Conservation (phyloP, 1,140 invertebrate species). For the Leucophenga varia region DNA sequence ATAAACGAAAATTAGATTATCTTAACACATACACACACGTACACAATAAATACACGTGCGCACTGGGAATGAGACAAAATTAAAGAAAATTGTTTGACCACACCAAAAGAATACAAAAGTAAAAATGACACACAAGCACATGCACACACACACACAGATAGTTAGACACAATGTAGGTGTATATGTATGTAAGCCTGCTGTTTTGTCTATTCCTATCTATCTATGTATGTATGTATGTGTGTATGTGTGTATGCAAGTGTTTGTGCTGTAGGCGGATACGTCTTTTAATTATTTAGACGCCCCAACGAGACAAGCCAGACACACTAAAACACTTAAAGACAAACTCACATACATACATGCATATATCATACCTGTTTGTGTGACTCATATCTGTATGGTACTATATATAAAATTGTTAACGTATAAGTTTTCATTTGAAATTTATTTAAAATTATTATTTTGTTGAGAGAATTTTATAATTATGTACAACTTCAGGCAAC, state of each 20-base stretch:
- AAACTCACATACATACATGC: no score
- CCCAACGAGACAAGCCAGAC: not conserved
- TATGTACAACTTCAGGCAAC: no score
- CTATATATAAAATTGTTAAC: no score
- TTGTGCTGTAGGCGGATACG: not conserved
- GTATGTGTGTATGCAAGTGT: not conserved
- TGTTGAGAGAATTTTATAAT: no score
- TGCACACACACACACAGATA: no score
- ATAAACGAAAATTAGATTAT: slow-evolving; percentile 25
- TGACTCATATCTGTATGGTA: no score
- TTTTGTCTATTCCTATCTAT: not conserved
- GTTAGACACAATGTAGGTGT: not conserved
- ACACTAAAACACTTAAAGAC: no score
- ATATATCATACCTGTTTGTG: no score
- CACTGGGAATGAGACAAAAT: no score
- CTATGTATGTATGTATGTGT: not conserved
- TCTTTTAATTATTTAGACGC: slow-evolving; percentile 12
- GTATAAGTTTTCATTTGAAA: no score
- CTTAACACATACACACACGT: slow-evolving; percentile 3
- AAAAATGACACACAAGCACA: no score
- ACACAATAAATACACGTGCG: not conserved
- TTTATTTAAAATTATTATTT: no score
- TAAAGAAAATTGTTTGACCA: slow-evolving; percentile 2
- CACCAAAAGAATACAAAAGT: not conserved
- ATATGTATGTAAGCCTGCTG: not conserved